Evolutionary conservation across 1,140 invertebrate species (phyloP).

Genomic region (Acromyrmex heyeri): DNA sequence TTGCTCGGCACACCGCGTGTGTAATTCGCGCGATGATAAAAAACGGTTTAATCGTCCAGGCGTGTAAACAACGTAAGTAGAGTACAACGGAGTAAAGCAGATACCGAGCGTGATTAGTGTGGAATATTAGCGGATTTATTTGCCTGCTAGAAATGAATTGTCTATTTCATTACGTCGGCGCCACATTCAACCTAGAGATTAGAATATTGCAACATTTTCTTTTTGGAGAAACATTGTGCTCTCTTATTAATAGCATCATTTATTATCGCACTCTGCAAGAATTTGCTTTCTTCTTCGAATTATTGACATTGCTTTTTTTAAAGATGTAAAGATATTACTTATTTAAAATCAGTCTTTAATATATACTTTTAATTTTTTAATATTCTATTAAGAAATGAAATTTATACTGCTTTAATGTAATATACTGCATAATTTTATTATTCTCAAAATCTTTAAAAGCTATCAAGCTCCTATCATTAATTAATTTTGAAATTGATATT

Average conservation of each 20-base stretch:
- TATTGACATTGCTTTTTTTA: background rate
- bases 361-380: background rate
- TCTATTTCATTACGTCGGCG: background rate
- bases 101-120: background rate
- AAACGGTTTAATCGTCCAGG: slow-evolving; percentile 40
- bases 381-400: background rate
- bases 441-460: background rate
- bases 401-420: no score
- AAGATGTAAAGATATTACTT: no score
- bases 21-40: slow-evolving; percentile 23
- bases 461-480: background rate
- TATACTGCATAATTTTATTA: background rate
- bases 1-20: background rate
- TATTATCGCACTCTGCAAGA: no score
- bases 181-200: background rate
- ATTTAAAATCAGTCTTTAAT: background rate
- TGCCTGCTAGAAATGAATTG: background rate
- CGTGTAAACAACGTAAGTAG: background rate
- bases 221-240: background rate
- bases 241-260: background rate
- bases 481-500: background rate
- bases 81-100: background rate
- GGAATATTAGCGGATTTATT: slow-evolving; percentile 17
- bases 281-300: background rate
- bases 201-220: background rate